Evolutionary conservation across 1,140 invertebrate genomes (phyloP).

Genomic region (Zaprionus tsacasi): DNA sequence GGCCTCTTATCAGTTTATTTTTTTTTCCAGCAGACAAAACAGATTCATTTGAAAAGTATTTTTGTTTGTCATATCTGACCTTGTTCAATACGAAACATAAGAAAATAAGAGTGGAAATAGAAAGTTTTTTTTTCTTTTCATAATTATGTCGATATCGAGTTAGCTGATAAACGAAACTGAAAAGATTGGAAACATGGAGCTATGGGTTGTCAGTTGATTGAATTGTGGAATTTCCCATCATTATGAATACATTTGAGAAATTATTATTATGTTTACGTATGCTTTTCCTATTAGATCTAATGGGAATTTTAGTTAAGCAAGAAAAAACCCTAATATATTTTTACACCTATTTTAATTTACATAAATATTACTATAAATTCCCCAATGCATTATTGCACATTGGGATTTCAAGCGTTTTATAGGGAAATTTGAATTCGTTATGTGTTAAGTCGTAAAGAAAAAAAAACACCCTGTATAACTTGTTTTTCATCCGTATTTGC

Average conservation of each 20-base stretch:
- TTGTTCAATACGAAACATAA: constrained; percentile 20
- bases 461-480: constrained; percentile 14
- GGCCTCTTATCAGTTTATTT: constrained; percentile 22
- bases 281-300: too few species aligned
- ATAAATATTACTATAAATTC: neutral
- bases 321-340: neutral
- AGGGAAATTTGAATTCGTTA: neutral
- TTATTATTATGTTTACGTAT: neutral
- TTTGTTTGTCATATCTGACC: constrained; percentile 33
- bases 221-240: neutral
- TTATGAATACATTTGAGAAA: neutral
- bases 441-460: neutral
- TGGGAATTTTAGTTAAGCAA: neutral
- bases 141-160: constrained; percentile 13
- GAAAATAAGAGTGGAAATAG: constrained; percentile 4
- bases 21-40: constrained; percentile 7
- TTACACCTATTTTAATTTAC: too few species aligned
- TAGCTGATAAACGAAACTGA: constrained; percentile 22
- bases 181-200: constrained; percentile 16
- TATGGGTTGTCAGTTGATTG: neutral
- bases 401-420: neutral
- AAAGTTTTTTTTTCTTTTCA: constrained; percentile 30
- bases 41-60: constrained; percentile 27
- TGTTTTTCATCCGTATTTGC: constrained; percentile 23
- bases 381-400: neutral